Base-by-base conservation (phyloP, 1,140 invertebrate species). In the Latrodectus geometricus region DNA sequence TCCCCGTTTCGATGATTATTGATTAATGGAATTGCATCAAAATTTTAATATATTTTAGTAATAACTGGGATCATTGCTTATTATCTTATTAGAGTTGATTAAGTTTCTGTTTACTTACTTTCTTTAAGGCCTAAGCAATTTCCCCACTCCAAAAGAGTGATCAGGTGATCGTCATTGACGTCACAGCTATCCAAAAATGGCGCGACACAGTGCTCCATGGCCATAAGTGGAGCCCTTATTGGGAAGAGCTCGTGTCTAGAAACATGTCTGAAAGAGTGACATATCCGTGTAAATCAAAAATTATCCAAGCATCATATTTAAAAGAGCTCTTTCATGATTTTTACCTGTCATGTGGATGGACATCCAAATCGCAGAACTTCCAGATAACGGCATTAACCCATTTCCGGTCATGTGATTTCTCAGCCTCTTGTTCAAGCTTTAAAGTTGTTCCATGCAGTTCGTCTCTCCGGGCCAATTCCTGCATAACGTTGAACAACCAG, bases 361-460 rank as follows among this genome's bases (percentile, higher is more conserved):
- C 95, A 91, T 98, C 97, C 70, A 98, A 92, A 90, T 98, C 97
- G 90, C 97, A 98, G 95, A 97, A 98, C 90, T 98, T 98, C 97
- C 97, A 98, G 80, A 98, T 94, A 56, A 97, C 97, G 15, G 97
- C 96, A 90, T 97, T 97, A 8, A 95, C 93, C 96, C 96, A 97
- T 89, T 95, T 93, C 54, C 95, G 92, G 0, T 95, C 95, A 88
- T 95, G 93, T 90, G 88, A 89, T 85, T 89, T 91, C 92, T 98
- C 96, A 21, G 96, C 96, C 91, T 97, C 96, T 74, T 94, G 92
- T 92, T 98, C 95, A 94, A 98, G 94, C 91, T 95, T 93, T 90
- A 96, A 92, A 90, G 95, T 97, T 90, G 97, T 93, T 9, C 94
- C 93, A n/a, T 95, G 94, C 7, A 98, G 92, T 91, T 97, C 96